phyloP scores from a whole-genome alignment of 2,113 vertebrate genomes.

The Brachypodius melanocephalos region DNA sequence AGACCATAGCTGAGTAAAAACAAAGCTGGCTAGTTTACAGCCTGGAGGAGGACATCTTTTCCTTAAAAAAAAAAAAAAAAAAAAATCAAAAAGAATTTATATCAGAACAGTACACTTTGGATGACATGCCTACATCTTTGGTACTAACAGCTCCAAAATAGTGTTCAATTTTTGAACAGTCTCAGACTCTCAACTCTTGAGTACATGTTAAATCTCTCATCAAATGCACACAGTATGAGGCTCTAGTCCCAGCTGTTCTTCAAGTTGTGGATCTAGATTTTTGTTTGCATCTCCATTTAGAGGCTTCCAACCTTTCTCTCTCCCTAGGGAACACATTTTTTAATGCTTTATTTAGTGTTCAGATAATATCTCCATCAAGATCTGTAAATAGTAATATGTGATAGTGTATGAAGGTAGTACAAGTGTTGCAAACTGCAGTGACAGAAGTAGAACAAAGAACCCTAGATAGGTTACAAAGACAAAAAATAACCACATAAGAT shows the following conservation, averaged over 20 bases:
- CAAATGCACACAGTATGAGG: neutral
- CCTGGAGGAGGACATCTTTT: rapidly evolving
- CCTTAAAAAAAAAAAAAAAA: neutral
- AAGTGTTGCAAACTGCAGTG: neutral
- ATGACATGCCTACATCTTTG: neutral
- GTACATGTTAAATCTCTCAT: neutral
- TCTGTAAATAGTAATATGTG: neutral
- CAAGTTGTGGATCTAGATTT: neutral
- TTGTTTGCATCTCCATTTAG: neutral
- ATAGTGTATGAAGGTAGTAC: neutral
- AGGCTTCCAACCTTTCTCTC: neutral
- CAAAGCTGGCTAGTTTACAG: neutral
- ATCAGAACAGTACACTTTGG: neutral
- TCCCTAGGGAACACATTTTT: neutral
- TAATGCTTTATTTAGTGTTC: constrained; percentile 7
- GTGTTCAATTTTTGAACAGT: neutral
- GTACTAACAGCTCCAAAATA: neutral
- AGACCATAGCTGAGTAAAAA: neutral
- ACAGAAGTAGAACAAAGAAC: neutral
- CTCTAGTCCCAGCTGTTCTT: neutral
- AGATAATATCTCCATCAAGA: neutral
- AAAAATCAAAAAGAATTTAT: neutral
- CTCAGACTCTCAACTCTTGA: neutral
- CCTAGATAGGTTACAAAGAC: neutral
- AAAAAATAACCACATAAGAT: neutral